phyloP scores from a whole-genome alignment of 2,888 invertebrate genomes.

The Odontocolon sp. region DNA sequence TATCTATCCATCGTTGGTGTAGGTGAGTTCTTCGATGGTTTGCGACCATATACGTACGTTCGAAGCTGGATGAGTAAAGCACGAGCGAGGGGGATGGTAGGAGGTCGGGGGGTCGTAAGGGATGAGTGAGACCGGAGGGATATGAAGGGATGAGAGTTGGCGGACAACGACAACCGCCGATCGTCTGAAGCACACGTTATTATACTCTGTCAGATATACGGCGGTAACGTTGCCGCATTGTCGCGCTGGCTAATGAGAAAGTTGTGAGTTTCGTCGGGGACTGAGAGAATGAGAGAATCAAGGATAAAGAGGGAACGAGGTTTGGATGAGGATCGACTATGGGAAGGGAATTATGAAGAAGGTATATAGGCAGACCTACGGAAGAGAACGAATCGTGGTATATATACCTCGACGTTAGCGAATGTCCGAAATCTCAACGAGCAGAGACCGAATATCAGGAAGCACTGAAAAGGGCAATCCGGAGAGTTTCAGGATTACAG shows the following conservation, averaged over 20 bases:
- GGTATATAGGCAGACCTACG: background rate
- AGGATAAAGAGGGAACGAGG: constrained; percentile 5
- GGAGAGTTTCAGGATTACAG: constrained; percentile 20
- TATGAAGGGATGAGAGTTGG: constrained; percentile 53
- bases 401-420: constrained; percentile 1
- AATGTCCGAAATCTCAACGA: constrained; percentile 38
- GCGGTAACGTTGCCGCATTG: constrained; percentile 72
- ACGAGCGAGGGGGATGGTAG: constrained; percentile 50
- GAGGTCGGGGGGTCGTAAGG: constrained; percentile 55
- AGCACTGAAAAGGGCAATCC: constrained; percentile 36
- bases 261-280: constrained; percentile 64
- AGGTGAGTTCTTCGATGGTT: constrained; percentile 29
- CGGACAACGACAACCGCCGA: constrained; percentile 71
- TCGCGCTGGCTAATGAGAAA: constrained; percentile 79
- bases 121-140: constrained; percentile 25
- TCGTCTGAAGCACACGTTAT: constrained; percentile 74
- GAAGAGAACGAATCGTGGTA: background rate
- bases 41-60: constrained; percentile 12
- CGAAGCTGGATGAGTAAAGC: constrained; percentile 43
- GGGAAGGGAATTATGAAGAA: constrained; percentile 25
- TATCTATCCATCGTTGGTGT: constrained; percentile 49
- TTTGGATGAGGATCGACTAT: constrained; percentile 22
- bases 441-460: constrained; percentile 18
- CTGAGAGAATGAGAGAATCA: constrained; percentile 10
- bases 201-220: constrained; percentile 70